phyloP scores from a whole-genome alignment of 2,113 vertebrate species.

The Oreochromis niloticus region DNA sequence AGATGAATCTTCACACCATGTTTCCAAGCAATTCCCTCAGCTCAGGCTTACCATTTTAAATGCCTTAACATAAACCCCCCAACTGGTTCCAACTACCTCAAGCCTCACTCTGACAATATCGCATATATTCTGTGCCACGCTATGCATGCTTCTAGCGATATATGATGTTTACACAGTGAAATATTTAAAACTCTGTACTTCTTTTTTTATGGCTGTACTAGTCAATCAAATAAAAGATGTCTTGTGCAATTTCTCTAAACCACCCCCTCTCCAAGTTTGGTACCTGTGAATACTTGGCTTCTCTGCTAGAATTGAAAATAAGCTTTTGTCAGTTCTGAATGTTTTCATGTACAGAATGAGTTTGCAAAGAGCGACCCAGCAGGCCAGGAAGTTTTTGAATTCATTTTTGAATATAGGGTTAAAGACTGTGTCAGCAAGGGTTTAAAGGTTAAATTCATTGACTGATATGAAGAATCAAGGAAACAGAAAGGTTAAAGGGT shows the following conservation, averaged over 20 bases:
- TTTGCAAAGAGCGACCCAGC: background rate
- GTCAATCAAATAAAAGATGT: background rate
- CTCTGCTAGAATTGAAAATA: background rate
- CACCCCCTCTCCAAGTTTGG: background rate
- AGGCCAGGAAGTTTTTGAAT: background rate
- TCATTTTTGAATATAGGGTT: background rate
- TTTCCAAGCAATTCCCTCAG: background rate
- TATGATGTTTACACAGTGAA: background rate
- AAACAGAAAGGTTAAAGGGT: background rate
- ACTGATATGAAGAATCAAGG: background rate
- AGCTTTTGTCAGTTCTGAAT: background rate
- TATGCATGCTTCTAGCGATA: background rate
- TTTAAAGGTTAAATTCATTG: background rate
- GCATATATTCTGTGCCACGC: background rate
- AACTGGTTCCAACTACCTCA: background rate
- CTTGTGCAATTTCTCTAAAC: background rate
- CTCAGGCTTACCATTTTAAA: background rate
- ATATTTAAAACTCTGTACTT: background rate
- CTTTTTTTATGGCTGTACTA: background rate
- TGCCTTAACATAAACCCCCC: background rate
- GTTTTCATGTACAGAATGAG: background rate
- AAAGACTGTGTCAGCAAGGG: background rate
- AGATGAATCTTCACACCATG: conserved; percentile 5
- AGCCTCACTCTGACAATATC: background rate
- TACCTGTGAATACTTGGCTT: background rate